Evolutionary conservation across 30 jellyfish, hydroid and myxozoan species (phyloP).

Genomic region (Nemopilema nomurai): DNA sequence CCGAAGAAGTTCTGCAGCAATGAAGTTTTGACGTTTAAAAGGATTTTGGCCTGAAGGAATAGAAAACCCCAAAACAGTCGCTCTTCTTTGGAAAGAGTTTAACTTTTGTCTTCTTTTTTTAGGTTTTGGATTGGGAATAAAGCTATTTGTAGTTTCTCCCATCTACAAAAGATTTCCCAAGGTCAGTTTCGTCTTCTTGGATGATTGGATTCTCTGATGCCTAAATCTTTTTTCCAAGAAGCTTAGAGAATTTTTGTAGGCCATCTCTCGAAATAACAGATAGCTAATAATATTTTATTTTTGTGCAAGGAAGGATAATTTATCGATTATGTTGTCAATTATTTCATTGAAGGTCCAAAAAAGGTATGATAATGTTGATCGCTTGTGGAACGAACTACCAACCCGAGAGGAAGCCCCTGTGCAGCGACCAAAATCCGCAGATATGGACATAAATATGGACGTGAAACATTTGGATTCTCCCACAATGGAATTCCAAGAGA

Average conservation of each 20-base stretch:
- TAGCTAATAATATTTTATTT: too few species aligned
- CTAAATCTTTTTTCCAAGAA: not conserved
- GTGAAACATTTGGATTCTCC: conserved; percentile 9
- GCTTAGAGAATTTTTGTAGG: too few species aligned
- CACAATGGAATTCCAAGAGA: conserved; percentile 23
- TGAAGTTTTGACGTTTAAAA: too few species aligned
- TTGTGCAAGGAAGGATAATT: too few species aligned
- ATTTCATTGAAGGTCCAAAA: conserved; percentile 58
- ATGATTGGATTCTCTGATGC: not conserved
- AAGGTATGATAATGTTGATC: conserved; percentile 82
- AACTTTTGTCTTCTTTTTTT: conserved; percentile 7
- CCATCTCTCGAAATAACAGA: too few species aligned
- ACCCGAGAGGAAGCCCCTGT: conserved; percentile 60
- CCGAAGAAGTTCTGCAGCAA: too few species aligned
- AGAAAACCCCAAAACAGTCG: too few species aligned
- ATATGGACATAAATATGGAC: conserved; percentile 4
- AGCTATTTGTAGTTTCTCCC: conserved; percentile 76
- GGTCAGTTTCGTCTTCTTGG: conserved; percentile 31
- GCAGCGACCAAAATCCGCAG: conserved; percentile 26
- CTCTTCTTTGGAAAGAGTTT: too few species aligned
- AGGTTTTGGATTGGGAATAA: conserved; percentile 78
- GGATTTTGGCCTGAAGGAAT: too few species aligned
- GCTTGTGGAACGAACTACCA: conserved; percentile 89
- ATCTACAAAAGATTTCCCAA: conserved; percentile 85
- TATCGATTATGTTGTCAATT: too few species aligned